These are phyloP conservation scores for Bombyx huttoni DNA, from an alignment of 2,888 invertebrate genomes.

Conservation along the genomic window DNA sequence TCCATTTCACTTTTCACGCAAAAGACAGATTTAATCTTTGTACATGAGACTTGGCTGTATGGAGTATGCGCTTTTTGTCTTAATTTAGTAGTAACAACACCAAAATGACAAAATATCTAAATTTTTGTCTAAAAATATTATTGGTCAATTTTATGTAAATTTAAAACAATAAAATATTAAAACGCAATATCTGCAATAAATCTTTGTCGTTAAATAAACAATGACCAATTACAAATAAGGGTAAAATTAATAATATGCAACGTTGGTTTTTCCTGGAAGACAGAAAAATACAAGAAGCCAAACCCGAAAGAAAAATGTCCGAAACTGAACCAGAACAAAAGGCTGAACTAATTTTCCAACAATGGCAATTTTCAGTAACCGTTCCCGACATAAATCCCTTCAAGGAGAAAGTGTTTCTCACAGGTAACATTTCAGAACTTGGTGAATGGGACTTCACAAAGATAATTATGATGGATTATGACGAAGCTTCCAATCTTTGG, in stretches of 20 bases:
- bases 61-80: too few species aligned
- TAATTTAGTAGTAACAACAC: too few species aligned
- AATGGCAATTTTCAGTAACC: conserved; percentile 59
- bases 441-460: conserved; percentile 80
- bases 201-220: too few species aligned
- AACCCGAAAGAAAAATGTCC: conserved; percentile 40
- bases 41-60: too few species aligned
- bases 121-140: too few species aligned
- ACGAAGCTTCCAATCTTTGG: conserved; percentile 71
- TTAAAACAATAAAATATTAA: too few species aligned
- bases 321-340: conserved; percentile 19
- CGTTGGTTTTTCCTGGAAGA: conserved; percentile 77
- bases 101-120: too few species aligned
- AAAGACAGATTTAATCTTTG: too few species aligned
- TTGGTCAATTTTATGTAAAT: too few species aligned
- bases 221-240: not conserved
- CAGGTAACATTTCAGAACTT: conserved; percentile 77
- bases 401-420: conserved; percentile 78
- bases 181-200: too few species aligned
- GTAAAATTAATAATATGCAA: conserved; percentile 54
- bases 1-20: too few species aligned
- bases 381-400: conserved; percentile 58
- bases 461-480: conserved; percentile 69
- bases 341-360: conserved; percentile 30
- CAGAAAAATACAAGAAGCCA: conserved; percentile 37